These are phyloP conservation scores for Imbricaverruca yamaguchii DNA, from an alignment of 2,888 invertebrate genomes.

Conservation along the genomic window DNA sequence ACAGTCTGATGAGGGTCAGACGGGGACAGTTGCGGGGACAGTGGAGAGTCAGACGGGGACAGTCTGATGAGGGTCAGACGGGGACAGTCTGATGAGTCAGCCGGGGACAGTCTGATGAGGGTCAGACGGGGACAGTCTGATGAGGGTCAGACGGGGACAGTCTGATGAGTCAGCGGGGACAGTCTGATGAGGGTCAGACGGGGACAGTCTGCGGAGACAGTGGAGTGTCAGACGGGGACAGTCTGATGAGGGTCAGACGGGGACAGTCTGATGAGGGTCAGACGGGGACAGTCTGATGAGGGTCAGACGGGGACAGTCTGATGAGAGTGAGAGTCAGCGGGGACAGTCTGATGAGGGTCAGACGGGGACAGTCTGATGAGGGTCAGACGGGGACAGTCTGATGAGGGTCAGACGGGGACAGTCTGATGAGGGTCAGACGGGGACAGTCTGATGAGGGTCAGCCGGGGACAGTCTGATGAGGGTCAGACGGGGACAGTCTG, in stretches of 20 bases:
- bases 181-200: too few relatives aligned
- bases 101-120: slow-evolving; percentile 30
- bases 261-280: slow-evolving; percentile 31
- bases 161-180: slow-evolving; percentile 26
- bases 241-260: slow-evolving; percentile 28
- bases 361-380: slow-evolving; percentile 30
- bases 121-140: too few relatives aligned
- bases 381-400: too few relatives aligned
- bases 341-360: slow-evolving; percentile 27
- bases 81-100: too few relatives aligned
- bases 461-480: slow-evolving; percentile 30
- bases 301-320: slow-evolving; percentile 28
- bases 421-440: too few relatives aligned
- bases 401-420: slow-evolving; percentile 27
- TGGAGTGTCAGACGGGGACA: slow-evolving; percentile 27
- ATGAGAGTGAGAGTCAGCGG: slow-evolving; percentile 31
- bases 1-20: too few relatives aligned
- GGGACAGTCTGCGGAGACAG: slow-evolving; percentile 26
- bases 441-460: too few relatives aligned
- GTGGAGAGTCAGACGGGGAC: slow-evolving; percentile 27
- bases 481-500: too few relatives aligned
- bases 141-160: too few relatives aligned
- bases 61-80: too few relatives aligned
- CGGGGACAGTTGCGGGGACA: slow-evolving; percentile 25
- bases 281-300: too few relatives aligned